Base-by-base conservation (phyloP, 2,888 invertebrate genomes). In the Cryptosula pallasiana region DNA sequence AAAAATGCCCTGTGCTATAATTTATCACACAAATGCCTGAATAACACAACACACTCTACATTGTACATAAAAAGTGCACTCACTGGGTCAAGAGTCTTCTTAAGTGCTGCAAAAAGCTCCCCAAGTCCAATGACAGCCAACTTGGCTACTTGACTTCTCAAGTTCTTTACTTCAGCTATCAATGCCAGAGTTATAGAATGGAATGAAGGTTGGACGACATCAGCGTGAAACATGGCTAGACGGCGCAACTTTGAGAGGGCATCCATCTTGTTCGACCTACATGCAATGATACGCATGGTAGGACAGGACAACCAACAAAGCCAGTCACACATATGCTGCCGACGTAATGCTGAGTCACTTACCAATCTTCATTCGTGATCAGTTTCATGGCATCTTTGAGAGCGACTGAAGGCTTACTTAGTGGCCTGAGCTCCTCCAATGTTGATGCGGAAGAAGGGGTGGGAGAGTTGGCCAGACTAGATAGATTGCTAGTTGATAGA, bases 121-220 rank as follows among this genome's bases (percentile, higher is more conserved):
- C 90, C 90, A 57, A 95, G 87, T 5, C 92, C 90, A 74, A 90
- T 88, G 80, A 97, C 94, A 23, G 96, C 95, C 1, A 91, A 89
- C 69, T 96, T 88, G 0, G 96, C 91, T 23, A 85, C 85, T 82
- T 95, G 93, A 0, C 97, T 97, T 32, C 98, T 88, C 74, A 98
- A 87, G 84, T 95, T 97, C 76, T 91, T 91, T 69, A 94, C 91
- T 32, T 94, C 74, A 89, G 87, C 83, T 89, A 90, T 76, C 27
- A 84, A 73, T 27, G 81, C 81, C 55, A 84, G 73, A 20, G 81
- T 78, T 32, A 84, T 78, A 1, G 81, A 73, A 76, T 86, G 85
- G n/a, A 85, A 77, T 71, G 83, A 80, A 45, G 77, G 72, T n/a
- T 75, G 72, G 1, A 86, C 73, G 23, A 79, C 75, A 58, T 84